Base-by-base conservation (phyloP, 1,140 invertebrate species). In the Drosophila pruinosa region DNA sequence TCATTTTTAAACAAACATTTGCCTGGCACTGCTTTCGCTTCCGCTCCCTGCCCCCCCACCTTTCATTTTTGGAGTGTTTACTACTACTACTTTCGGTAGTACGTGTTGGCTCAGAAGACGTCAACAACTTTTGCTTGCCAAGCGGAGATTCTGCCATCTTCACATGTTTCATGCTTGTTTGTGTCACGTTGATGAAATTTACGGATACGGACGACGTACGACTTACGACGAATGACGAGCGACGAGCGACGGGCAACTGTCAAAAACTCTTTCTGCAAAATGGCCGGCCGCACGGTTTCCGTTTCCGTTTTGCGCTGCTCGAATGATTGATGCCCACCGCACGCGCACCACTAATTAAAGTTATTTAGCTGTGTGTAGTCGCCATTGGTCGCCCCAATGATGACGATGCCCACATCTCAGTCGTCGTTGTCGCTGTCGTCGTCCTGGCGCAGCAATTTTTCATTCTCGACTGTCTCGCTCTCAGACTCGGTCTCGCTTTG, bases 1-100 rank as follows among this genome's bases (percentile, higher is more conserved):
- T 81, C 75, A 81, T 78, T 86, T 81, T 86, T 81, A 86, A 86
- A 47, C 77, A 86, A 86, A 86, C 82, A 86, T 82, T 86, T 86
- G 75, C 72, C 45, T 47, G 52, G 28, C 50, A 41, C 53, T 75
- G 38, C 45, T 28, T 39, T 45, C n/a, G n/a, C n/a, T n/a, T n/a
- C n/a, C n/a, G 34, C 21, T 58, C n/a, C 14, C 28, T 24, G 14
- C 28, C 12, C 21, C n/a, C 17, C 15, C 5, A 2, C 14, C 5
- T 28, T 14, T 14, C 28, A 12, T 14, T 48, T 69, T 58, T 64
- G 41, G 68, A 85, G 81, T 85, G 80, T 86, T 85, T 85, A 77
- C 76, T 85, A 79, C 80, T 85, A 77, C 76, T 85, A 79, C 80
- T 85, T 65, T 76, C 76, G 50, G 47, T 59, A 56, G 56, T 78